Conservation (phyloP, 92 coral and sea anemone genomes). For the Nematostella vectensis region DNA sequence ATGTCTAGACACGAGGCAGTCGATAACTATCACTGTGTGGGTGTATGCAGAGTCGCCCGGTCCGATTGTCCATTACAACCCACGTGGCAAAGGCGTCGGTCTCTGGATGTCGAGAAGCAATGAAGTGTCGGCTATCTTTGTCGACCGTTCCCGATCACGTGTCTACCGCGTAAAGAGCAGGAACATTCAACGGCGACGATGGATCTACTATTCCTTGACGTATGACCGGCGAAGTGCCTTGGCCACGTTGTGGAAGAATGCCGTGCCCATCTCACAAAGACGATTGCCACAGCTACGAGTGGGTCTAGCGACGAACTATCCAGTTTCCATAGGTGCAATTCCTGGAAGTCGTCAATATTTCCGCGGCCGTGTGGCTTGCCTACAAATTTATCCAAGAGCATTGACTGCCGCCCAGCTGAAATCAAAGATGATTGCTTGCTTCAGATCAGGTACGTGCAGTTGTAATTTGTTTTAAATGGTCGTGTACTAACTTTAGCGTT, state of each 20-base stretch:
- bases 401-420: constrained; percentile 17
- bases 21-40: constrained; percentile 32
- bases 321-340: constrained; percentile 24
- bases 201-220: constrained; percentile 33
- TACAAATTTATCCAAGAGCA: constrained; percentile 24
- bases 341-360: constrained; percentile 15
- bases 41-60: constrained; percentile 57
- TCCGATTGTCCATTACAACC: constrained; percentile 44
- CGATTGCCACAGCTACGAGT: constrained; percentile 20
- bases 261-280: constrained; percentile 4
- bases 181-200: constrained; percentile 11
- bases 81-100: constrained; percentile 43
- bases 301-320: constrained; percentile 21
- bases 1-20: constrained; percentile 39
- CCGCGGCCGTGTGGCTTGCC: constrained; percentile 36
- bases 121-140: constrained; percentile 42
- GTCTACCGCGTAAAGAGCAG: constrained; percentile 22
- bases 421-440: constrained; percentile 8
- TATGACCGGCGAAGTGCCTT: constrained; percentile 13
- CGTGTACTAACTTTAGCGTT: too few relatives aligned
- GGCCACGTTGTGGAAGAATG: constrained; percentile 24
- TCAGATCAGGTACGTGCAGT: constrained; percentile 13
- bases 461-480: too few relatives aligned
- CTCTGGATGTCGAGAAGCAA: constrained; percentile 54
- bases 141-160: constrained; percentile 27